Evolutionary conservation across 2,797 vertebrate genomes (phyloP).

Genomic region (Falco biarmicus): DNA sequence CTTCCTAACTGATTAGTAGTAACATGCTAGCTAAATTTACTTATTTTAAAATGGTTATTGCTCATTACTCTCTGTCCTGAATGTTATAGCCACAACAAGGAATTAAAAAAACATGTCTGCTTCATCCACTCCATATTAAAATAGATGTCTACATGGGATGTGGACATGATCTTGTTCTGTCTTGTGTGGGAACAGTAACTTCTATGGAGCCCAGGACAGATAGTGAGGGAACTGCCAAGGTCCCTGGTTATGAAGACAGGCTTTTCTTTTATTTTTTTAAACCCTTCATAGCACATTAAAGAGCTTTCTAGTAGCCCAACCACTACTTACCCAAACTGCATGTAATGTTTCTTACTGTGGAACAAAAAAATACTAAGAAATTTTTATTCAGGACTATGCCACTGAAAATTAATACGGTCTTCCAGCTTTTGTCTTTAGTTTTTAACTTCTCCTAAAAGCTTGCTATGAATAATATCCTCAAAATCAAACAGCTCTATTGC

Average conservation of each 20-base stretch:
- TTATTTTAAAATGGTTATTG: background rate
- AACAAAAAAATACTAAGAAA: background rate
- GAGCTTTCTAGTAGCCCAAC: background rate
- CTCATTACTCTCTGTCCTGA: background rate
- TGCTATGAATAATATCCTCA: slow-evolving; percentile 19
- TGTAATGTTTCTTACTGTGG: background rate
- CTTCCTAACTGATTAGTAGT: background rate
- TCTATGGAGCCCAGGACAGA: background rate
- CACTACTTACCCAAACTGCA: background rate
- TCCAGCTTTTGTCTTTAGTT: background rate
- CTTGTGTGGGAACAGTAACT: background rate
- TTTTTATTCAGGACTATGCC: background rate
- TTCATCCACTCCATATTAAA: background rate
- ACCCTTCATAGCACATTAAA: background rate
- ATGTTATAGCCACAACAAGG: background rate
- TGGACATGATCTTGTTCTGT: background rate
- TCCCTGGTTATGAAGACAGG: background rate
- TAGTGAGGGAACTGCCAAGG: background rate
- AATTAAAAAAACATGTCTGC: background rate
- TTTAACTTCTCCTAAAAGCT: slow-evolving; percentile 22
- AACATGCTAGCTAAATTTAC: background rate
- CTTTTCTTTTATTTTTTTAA: background rate
- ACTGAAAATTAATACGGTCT: background rate
- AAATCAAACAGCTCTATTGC: background rate
- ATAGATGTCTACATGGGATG: background rate